Percentiles rank a stretch among this genome's conserved stretches.
phyloP scores from a whole-genome alignment of 2,888 invertebrate species.

The Sinhomidia bicolor region DNA sequence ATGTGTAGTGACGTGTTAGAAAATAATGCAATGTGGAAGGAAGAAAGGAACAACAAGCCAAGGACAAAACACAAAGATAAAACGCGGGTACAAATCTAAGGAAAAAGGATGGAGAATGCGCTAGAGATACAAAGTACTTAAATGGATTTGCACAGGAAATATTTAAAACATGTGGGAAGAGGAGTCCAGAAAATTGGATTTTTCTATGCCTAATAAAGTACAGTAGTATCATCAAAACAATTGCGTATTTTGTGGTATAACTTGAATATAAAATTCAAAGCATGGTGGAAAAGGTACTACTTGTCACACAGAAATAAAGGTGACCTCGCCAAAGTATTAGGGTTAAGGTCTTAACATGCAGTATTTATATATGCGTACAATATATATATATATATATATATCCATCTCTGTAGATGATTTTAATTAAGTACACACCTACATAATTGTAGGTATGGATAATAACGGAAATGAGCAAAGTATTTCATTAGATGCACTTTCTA shows the following conservation, averaged over 20 bases:
- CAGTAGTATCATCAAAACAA: not conserved
- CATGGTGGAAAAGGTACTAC: too few relatives aligned
- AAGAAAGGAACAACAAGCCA: too few relatives aligned
- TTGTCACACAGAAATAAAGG: too few relatives aligned
- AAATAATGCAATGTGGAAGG: not conserved
- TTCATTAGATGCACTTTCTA: slow-evolving; percentile 20
- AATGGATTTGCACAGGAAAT: too few relatives aligned
- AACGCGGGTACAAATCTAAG: too few relatives aligned
- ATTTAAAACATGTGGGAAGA: not conserved
- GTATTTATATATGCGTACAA: not conserved
- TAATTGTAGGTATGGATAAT: not conserved
- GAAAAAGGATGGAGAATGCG: too few relatives aligned
- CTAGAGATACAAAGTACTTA: too few relatives aligned
- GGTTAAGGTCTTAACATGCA: not conserved
- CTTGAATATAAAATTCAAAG: too few relatives aligned
- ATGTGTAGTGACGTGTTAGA: slow-evolving; percentile 36
- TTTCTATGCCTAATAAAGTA: too few relatives aligned
- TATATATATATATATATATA: too few relatives aligned
- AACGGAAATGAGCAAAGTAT: not conserved
- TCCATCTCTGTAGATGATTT: not conserved
- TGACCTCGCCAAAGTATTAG: too few relatives aligned
- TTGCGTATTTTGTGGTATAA: too few relatives aligned
- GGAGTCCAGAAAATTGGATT: not conserved
- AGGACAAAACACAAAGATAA: not conserved
- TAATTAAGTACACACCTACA: not conserved